phyloP scores from a whole-genome alignment of 2,113 vertebrate species.

The Ia io region DNA sequence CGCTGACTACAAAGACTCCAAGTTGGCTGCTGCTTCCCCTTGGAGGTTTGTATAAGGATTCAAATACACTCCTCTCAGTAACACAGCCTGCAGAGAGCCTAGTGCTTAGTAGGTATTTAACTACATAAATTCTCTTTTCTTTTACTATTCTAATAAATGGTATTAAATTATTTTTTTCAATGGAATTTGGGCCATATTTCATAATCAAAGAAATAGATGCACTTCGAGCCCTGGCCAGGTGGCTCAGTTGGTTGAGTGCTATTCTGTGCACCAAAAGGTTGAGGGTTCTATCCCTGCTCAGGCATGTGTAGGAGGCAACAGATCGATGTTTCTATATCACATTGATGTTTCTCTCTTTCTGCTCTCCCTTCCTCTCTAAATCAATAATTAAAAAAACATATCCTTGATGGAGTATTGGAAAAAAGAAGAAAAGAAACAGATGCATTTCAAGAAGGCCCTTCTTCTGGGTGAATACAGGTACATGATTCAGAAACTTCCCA shows the following conservation, averaged over 20 bases:
- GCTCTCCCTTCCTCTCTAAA: neutral
- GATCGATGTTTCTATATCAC: neutral
- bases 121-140: neutral
- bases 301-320: neutral
- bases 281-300: neutral
- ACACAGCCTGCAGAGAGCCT: neutral
- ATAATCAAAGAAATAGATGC: neutral
- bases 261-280: neutral
- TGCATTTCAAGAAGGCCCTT: neutral
- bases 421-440: neutral
- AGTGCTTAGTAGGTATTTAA: neutral
- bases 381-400: neutral
- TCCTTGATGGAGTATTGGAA: neutral
- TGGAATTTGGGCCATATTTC: neutral
- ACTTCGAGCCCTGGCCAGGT: neutral
- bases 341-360: no score
- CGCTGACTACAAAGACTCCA: neutral
- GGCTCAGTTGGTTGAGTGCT: neutral
- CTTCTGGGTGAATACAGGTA: neutral
- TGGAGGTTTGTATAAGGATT: neutral
- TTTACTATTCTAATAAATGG: neutral
- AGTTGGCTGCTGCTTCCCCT: neutral
- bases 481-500: neutral
- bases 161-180: neutral
- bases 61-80: neutral